Base-by-base conservation (phyloP, 2,888 invertebrate species). In the Protophormia terraenovae region DNA sequence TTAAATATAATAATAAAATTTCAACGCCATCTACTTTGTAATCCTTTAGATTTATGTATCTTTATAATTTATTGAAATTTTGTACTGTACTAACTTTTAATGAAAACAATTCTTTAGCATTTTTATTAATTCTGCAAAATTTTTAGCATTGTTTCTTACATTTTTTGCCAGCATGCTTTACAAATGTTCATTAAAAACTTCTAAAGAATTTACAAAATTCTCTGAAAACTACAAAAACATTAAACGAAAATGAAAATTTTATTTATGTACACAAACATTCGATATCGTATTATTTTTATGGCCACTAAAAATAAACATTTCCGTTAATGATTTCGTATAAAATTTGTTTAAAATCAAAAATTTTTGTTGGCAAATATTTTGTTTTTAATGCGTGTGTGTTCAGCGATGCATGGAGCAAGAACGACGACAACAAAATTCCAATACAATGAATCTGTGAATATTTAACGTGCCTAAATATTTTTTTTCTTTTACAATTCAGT, bases 391-490 rank as follows among this genome's bases (percentile, higher is more conserved):
- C 76, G 76, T 77, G 45, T 77, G 71, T 76, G 55, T 12, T 71
- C 47, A 77, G 27, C 76, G 82, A 83, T 55, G 76, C 82, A 83
- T 71, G 66, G 35, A 38, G n/a, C 27, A 47, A 55, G 32, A 50
- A 24, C 72, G 66, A 66, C 72, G 67, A 41, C 35, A 62, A 45
- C 62, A 41, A 45, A 75, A 76, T 82, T 76, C 76, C 76, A 76
- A 71, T 64, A 77, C 71, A 83, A 71, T 77, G 71, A 76, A 62
- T 82, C 58, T 76, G 82, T 71, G 71, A 83, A 83, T 83, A 66
- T 82, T 64, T 82, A 77, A 71, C 71, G 22, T 53, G 76, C 81
- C 81, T 53, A 67, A 38, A 69, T n/a, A 10, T 41, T 41, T 41
- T 4, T 41, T 41, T 24, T 22, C 6, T 41, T 24, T 62, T 47